Evolutionary conservation across 2,888 invertebrate species (phyloP).

Genomic region (Eustalomyia histrio): DNA sequence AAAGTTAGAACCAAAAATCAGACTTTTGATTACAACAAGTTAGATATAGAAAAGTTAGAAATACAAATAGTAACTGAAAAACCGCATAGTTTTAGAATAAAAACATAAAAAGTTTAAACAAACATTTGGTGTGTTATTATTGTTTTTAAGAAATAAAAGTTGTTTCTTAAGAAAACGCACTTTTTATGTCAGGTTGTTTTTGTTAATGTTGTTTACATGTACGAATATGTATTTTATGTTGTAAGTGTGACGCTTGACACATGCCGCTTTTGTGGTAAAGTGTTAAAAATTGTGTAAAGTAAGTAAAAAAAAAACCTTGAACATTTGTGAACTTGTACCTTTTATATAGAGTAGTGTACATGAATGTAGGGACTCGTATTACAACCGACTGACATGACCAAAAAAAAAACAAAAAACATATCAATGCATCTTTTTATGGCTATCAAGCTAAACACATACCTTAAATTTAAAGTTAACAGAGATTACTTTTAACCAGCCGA

Average conservation of each 20-base stretch:
- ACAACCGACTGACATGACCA: conserved; percentile 36
- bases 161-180: conserved; percentile 27
- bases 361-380: conserved; percentile 29
- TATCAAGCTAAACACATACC: conserved; percentile 7
- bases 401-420: conserved; percentile 22
- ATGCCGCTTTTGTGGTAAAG: conserved; percentile 51
- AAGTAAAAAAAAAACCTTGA: conserved; percentile 45
- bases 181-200: conserved; percentile 41
- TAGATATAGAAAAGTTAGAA: too few relatives aligned
- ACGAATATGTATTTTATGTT: conserved; percentile 10
- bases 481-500: conserved; percentile 22
- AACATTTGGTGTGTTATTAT: not conserved
- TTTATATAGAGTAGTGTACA: conserved; percentile 2
- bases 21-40: not conserved
- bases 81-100: too few relatives aligned
- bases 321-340: conserved; percentile 22
- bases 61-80: too few relatives aligned
- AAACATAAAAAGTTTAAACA: too few relatives aligned
- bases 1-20: not conserved
- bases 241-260: conserved; percentile 45
- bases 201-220: conserved; percentile 39
- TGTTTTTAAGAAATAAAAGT: conserved; percentile 3
- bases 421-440: conserved; percentile 16
- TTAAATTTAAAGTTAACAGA: conserved; percentile 28
- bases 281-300: conserved; percentile 46